Percentiles rank a stretch among this genome's conserved stretches.
Evolutionary conservation across 2,797 vertebrate genomes (phyloP).

Genomic region (Alca torda): DNA sequence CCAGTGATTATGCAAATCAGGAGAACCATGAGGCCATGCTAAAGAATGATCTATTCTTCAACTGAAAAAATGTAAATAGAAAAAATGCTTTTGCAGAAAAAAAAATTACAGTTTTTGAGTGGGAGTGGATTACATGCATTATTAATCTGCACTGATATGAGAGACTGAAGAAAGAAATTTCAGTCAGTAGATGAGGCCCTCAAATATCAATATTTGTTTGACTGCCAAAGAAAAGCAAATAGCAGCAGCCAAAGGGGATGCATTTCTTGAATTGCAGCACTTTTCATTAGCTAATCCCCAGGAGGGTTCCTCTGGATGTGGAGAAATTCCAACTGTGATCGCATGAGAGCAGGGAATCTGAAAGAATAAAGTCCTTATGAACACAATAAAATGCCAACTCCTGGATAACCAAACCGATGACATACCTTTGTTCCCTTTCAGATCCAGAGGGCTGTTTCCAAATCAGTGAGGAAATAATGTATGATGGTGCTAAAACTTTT

Average conservation of each 20-base stretch:
- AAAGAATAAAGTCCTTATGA: background rate
- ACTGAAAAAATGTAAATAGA: background rate
- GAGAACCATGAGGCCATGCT: background rate
- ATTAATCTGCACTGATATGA: background rate
- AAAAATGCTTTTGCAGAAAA: background rate
- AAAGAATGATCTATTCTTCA: background rate
- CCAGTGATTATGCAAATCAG: background rate
- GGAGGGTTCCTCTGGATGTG: background rate
- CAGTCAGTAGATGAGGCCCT: background rate
- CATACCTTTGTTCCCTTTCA: background rate
- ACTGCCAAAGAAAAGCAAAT: constrained; percentile 20
- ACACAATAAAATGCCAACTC: background rate
- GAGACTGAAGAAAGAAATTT: background rate
- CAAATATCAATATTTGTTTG: constrained; percentile 28
- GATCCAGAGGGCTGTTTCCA: background rate
- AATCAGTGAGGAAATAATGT: background rate
- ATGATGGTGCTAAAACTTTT: background rate
- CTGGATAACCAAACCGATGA: background rate
- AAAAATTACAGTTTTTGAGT: background rate
- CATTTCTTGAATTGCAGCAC: constrained; percentile 50
- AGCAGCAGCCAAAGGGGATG: background rate
- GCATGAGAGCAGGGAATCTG: background rate
- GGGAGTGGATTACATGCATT: background rate
- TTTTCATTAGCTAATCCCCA: constrained; percentile 58
- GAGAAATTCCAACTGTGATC: background rate